phyloP scores from a whole-genome alignment of 2,888 invertebrate genomes.

The Heliconius aoede region DNA sequence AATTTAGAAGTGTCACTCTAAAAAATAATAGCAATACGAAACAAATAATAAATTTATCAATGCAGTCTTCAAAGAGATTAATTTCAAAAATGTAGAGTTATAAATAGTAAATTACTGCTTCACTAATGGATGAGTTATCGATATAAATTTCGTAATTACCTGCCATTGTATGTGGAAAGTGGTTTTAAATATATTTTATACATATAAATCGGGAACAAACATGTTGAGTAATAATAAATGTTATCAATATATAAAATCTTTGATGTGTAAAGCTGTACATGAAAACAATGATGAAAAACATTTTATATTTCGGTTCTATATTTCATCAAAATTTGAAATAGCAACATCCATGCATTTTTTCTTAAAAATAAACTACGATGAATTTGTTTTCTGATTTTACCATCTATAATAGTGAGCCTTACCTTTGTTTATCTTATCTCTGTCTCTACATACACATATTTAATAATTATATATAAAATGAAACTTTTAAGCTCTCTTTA shows the following conservation, averaged over 20 bases:
- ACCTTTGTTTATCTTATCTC: too few relatives aligned
- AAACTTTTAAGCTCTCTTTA: background rate
- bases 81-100: background rate
- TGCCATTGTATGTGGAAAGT: background rate
- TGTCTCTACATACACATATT: too few relatives aligned
- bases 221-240: background rate
- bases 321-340: background rate
- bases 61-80: background rate
- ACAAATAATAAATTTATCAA: background rate
- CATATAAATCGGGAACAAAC: background rate
- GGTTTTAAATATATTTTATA: slow-evolving; percentile 9
- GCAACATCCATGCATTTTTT: background rate
- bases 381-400: too few relatives aligned
- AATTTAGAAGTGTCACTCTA: background rate
- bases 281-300: background rate
- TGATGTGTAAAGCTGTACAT: background rate
- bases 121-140: slow-evolving; percentile 9
- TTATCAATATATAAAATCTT: background rate
- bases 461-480: background rate
- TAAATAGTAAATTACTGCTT: slow-evolving; percentile 2
- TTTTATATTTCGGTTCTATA: background rate
- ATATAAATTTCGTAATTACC: slow-evolving; percentile 8
- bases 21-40: background rate
- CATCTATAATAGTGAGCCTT: too few relatives aligned
- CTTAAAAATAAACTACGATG: too few relatives aligned